Conservation (phyloP, 2,888 invertebrate genomes). For the Phaedon cochleariae region DNA sequence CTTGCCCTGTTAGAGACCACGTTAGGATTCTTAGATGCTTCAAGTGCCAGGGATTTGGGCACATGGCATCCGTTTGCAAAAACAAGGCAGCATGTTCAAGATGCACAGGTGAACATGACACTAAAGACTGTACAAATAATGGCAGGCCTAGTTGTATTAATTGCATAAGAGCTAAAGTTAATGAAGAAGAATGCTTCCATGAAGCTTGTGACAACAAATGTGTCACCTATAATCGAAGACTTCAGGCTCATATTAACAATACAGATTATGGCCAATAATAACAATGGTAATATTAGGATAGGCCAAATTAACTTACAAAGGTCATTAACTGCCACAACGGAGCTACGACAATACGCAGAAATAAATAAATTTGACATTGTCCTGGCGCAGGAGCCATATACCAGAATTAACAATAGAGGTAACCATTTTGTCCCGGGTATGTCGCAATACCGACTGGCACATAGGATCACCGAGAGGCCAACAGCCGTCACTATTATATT, state of each 20-base stretch:
- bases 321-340: background rate
- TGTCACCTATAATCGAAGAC: background rate
- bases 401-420: no score
- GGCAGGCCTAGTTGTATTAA: background rate
- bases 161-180: background rate
- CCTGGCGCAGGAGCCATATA: slow-evolving; percentile 2
- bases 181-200: background rate
- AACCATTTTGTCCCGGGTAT: no score
- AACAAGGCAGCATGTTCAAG: background rate
- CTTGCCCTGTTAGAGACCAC: background rate
- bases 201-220: background rate
- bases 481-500: no score
- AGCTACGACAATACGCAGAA: background rate
- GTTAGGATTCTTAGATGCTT: background rate
- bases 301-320: background rate
- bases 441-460: no score
- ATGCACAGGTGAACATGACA: background rate
- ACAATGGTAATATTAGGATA: background rate
- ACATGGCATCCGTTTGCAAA: background rate
- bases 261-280: no score
- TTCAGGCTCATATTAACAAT: background rate
- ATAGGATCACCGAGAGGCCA: no score
- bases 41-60: slow-evolving; percentile 3
- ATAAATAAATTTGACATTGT: background rate
- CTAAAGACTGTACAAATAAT: background rate